Conservation (phyloP, 2,113 vertebrate genomes). For the Phrynocephalus versicolor region DNA sequence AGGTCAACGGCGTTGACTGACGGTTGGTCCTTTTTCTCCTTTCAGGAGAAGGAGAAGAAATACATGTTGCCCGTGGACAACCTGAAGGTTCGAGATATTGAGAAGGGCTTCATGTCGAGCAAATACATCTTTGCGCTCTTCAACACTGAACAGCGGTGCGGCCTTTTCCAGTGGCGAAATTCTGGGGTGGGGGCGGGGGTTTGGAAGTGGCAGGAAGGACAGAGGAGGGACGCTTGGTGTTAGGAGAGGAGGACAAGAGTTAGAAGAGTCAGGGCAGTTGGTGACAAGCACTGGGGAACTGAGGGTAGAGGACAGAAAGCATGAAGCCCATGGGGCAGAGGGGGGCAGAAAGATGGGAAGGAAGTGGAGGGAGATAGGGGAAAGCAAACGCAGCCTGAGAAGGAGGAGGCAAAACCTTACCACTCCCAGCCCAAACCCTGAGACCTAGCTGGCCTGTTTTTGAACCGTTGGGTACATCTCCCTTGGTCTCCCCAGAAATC, state of each 20-base stretch:
- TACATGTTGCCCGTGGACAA: conserved; percentile 98
- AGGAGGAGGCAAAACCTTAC: too few species aligned
- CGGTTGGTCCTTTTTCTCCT: conserved; percentile 23
- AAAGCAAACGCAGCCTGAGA: too few species aligned
- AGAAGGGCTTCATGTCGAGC: conserved; percentile 99
- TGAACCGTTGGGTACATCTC: too few species aligned
- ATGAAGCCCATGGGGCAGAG: neutral
- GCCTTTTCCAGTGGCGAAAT: neutral
- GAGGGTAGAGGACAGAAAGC: neutral
- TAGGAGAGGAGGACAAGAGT: neutral
- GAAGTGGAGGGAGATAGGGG: too few species aligned
- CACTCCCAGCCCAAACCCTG: too few species aligned
- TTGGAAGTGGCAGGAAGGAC: neutral
- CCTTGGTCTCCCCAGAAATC: too few species aligned
- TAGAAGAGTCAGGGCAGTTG: neutral
- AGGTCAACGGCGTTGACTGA: neutral
- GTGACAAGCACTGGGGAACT: neutral
- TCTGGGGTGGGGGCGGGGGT: too few species aligned
- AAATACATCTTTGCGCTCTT: conserved; percentile 98
- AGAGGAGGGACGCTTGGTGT: neutral
- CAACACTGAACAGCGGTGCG: conserved; percentile 97
- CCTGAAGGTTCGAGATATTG: conserved; percentile 92
- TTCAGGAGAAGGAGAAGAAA: conserved; percentile 97
- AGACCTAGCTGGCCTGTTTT: too few species aligned
- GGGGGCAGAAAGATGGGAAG: neutral